These are phyloP conservation scores for Dasysyrphus tricinctus DNA, from an alignment of 2,888 invertebrate species.

Conservation along the genomic window DNA sequence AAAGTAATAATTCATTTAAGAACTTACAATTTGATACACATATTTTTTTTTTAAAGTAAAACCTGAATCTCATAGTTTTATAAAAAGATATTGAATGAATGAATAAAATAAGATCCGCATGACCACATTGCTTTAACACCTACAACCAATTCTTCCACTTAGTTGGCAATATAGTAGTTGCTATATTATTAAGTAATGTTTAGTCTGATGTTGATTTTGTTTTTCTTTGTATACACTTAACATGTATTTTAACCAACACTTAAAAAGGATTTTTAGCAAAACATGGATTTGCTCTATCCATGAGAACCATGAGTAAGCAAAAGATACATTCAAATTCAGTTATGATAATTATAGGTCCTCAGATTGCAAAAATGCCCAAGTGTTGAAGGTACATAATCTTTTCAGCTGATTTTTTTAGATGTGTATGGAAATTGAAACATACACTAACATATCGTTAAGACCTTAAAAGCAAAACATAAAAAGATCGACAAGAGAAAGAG, in stretches of 20 bases:
- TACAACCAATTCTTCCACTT: slow-evolving; percentile 55
- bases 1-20: not conserved
- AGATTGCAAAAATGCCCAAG: slow-evolving; percentile 1
- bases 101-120: slow-evolving; percentile 53
- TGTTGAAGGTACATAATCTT: slow-evolving; percentile 29
- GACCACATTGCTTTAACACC: slow-evolving; percentile 65
- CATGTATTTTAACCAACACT: slow-evolving; percentile 23
- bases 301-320: not conserved
- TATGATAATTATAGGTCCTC: slow-evolving; percentile 8
- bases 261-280: slow-evolving; percentile 13
- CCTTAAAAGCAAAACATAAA: not conserved
- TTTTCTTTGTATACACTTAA: not conserved
- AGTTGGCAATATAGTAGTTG: slow-evolving; percentile 29
- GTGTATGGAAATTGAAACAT: not conserved
- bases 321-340: slow-evolving; percentile 22
- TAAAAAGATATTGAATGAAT: not conserved
- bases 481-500: not conserved
- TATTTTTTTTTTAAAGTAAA: not conserved
- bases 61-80: not conserved
- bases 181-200: slow-evolving; percentile 64
- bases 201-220: slow-evolving; percentile 23
- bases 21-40: not conserved
- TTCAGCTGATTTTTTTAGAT: slow-evolving; percentile 44
- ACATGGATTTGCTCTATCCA: not conserved
- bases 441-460: not conserved